Base-by-base conservation (phyloP, 2,113 vertebrate genomes). In the Gavia stellata region DNA sequence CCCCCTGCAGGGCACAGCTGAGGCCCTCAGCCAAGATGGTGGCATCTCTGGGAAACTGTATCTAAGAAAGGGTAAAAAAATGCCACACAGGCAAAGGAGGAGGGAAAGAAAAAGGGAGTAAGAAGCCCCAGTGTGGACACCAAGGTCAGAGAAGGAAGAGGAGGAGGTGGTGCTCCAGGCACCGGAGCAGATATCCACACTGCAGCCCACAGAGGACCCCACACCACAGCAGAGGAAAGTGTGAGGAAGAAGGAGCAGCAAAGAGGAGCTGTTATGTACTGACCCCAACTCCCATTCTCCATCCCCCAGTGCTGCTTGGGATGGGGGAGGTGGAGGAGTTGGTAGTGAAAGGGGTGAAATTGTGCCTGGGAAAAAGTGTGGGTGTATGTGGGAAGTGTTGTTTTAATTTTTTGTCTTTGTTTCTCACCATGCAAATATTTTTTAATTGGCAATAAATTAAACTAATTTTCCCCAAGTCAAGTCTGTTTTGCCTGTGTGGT, bases 1-100 rank as follows among this genome's bases (percentile, higher is more conserved):
- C 19, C 18, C 23, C 29, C 31, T 2, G 1, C 52, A 59, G 36
- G 72, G 16, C 28, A 71, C 8, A 0, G 44, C n/a, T 42, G 17
- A 40, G 67, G 15, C 56, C 24, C 20, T 2, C 9, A 21, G n/a
- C 4, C 20, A 14, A 4, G 6, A 5, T 1, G 12, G 26, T 0
- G 3, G 28, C 2, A 0, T 18, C 26, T 21, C 36, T 20, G 77
- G 17, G 12, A 66, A 52, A 74, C 2, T 4, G 6, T 17, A 42
- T 42, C 19, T 44, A 33, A 36, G 31, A 47, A n/a, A 42, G 34
- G 10, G 15, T 12, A 42, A 81, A 58, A 68, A 33, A 38, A 40
- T 4, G 29, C 19, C 49, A 40, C 19, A 26, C 4, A 16, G 19
- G 45, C 26, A 23, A 49, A 47, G n/a, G 31, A 74, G 21, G 21